A percentile compares a stretch with the other conserved stretches of the same genome.
Conservation (phyloP, 2,113 vertebrate species). For the Choloepus hoffmanni region DNA sequence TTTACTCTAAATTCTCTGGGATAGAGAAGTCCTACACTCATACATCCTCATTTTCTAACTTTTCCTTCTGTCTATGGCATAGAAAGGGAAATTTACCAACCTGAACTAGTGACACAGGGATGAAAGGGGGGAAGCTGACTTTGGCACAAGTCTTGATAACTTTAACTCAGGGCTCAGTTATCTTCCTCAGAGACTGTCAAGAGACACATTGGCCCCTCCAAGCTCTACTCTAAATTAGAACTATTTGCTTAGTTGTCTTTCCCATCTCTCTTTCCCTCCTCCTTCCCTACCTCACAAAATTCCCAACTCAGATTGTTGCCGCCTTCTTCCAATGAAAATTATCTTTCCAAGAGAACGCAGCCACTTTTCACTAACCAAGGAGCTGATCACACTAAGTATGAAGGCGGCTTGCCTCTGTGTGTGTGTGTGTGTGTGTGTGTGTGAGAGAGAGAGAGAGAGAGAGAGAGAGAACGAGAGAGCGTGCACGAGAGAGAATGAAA, state of each 20-base stretch:
- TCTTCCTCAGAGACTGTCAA: not conserved
- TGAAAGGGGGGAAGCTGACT: not conserved
- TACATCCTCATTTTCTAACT: not conserved
- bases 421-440: not conserved
- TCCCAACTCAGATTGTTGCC: not conserved
- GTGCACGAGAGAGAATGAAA: no score
- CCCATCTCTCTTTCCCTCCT: not conserved
- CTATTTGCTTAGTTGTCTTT: not conserved
- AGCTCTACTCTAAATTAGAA: not conserved
- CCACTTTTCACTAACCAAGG: not conserved
- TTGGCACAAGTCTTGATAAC: not conserved
- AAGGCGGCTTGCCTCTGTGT: not conserved
- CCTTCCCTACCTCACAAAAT: not conserved
- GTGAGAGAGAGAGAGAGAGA: not conserved
- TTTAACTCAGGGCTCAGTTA: not conserved
- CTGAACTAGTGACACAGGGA: not conserved
- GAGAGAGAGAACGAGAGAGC: not conserved
- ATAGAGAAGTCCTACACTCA: not conserved
- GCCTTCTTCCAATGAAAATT: not conserved
- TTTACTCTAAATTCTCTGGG: not conserved
- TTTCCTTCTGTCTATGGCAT: not conserved
- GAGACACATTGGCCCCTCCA: not conserved
- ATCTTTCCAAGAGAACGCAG: not conserved
- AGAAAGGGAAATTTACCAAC: not conserved
- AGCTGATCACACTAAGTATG: not conserved